phyloP scores from a whole-genome alignment of 2,113 vertebrate genomes.

The Melospiza melodia region DNA sequence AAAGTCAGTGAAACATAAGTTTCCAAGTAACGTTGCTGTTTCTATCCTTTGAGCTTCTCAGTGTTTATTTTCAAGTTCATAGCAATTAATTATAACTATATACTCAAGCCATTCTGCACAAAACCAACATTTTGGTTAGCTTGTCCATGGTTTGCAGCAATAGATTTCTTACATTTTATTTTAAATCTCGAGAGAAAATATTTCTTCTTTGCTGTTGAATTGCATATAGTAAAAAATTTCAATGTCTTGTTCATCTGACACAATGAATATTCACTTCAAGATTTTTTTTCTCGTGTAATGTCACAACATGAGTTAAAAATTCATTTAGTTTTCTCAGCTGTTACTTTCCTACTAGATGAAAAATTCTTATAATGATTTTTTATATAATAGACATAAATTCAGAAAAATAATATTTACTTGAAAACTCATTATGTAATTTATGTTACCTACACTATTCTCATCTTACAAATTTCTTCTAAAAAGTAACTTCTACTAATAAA shows the following conservation, averaged over 20 bases:
- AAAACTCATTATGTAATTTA: neutral
- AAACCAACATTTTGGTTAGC: neutral
- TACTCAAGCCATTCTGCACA: neutral
- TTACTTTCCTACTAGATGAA: neutral
- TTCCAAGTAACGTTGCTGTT: neutral
- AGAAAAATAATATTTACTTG: neutral
- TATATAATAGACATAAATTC: neutral
- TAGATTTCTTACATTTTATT: neutral
- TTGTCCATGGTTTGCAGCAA: neutral
- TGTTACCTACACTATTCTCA: neutral
- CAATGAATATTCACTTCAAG: neutral
- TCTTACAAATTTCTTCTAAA: neutral
- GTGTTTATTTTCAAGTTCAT: neutral
- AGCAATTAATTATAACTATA: neutral
- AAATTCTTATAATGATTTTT: neutral
- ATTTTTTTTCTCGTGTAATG: neutral
- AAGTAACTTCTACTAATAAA: neutral
- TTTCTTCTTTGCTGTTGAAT: neutral
- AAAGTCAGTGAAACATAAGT: neutral
- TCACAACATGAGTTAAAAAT: neutral
- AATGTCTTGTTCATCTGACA: neutral
- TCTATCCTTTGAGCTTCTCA: neutral
- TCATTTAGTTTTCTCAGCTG: neutral
- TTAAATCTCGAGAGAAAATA: fast-evolving
- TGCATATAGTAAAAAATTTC: neutral